Percentiles rank a stretch among this genome's conserved stretches.
Conservation (phyloP, 2,113 vertebrate species). For the Protobothrops flavoviridis region DNA sequence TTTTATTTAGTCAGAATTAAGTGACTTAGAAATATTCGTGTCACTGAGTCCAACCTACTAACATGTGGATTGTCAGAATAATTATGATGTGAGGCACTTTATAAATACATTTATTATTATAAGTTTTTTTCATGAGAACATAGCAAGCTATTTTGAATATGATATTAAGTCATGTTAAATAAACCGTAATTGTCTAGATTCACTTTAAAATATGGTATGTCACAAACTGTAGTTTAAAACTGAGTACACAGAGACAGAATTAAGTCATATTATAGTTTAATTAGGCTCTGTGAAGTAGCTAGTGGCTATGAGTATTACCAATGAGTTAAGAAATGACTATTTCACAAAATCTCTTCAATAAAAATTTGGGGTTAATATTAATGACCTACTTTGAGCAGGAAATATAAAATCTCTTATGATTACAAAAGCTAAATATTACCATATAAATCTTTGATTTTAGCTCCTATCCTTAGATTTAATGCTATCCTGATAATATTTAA, state of each 20-base stretch:
- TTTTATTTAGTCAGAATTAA: not conserved
- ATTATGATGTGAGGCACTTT: not conserved
- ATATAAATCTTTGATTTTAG: not conserved
- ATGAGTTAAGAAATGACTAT: not conserved
- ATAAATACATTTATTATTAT: not conserved
- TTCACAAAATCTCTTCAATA: not conserved
- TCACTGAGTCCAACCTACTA: not conserved
- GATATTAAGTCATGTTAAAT: not conserved
- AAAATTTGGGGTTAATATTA: not conserved
- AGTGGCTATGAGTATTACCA: not conserved
- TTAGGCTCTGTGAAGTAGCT: not conserved
- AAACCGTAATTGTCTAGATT: not conserved
- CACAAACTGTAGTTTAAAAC: not conserved
- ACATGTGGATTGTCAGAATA: not conserved
- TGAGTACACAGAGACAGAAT: not conserved
- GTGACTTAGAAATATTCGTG: not conserved
- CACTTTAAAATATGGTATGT: not conserved
- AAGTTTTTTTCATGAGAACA: not conserved
- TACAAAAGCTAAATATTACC: not conserved
- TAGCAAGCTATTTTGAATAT: not conserved
- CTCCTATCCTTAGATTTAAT: not conserved
- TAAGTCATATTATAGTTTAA: not conserved
- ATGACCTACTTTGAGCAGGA: not conserved
- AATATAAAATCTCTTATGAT: not conserved
- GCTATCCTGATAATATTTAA: not conserved